Conservation (phyloP, 2,113 vertebrate genomes). For the Callionymus lyra region DNA sequence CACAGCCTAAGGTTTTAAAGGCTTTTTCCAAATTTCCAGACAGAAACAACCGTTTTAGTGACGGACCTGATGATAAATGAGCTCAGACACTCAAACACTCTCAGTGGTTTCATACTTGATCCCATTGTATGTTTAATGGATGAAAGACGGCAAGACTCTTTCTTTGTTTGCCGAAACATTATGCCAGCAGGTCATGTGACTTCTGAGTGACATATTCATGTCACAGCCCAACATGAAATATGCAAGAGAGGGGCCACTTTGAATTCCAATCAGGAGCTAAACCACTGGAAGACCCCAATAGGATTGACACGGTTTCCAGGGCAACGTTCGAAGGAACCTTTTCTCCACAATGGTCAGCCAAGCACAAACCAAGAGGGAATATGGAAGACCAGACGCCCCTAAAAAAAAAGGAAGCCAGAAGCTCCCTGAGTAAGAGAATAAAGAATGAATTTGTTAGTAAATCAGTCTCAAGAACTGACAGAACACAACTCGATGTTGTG, state of each 20-base stretch:
- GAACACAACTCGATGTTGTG: slow-evolving; percentile 12
- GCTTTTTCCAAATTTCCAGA: too few species aligned
- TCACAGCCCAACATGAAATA: slow-evolving; percentile 26
- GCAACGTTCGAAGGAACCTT: slow-evolving; percentile 40
- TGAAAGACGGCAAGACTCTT: too few species aligned
- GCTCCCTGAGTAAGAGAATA: slow-evolving; percentile 11
- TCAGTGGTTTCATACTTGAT: too few species aligned
- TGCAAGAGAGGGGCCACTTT: slow-evolving; percentile 25
- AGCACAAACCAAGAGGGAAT: slow-evolving; percentile 12
- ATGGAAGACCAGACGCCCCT: too few species aligned
- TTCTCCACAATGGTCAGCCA: slow-evolving; percentile 29
- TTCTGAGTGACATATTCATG: slow-evolving; percentile 10
- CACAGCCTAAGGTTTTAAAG: too few species aligned
- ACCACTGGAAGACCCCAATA: slow-evolving; percentile 47
- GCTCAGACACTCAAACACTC: too few species aligned
- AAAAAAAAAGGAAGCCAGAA: not conserved
- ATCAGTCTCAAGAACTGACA: slow-evolving; percentile 17
- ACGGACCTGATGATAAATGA: too few species aligned
- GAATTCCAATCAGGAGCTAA: slow-evolving; percentile 37
- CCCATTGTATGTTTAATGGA: too few species aligned
- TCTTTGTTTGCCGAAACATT: too few species aligned
- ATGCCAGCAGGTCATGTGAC: too few species aligned
- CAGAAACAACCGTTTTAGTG: too few species aligned
- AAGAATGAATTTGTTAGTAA: too few species aligned
- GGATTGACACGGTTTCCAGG: slow-evolving; percentile 40